Evolutionary conservation across 2,888 invertebrate species (phyloP).

Genomic region (Apamea anceps): DNA sequence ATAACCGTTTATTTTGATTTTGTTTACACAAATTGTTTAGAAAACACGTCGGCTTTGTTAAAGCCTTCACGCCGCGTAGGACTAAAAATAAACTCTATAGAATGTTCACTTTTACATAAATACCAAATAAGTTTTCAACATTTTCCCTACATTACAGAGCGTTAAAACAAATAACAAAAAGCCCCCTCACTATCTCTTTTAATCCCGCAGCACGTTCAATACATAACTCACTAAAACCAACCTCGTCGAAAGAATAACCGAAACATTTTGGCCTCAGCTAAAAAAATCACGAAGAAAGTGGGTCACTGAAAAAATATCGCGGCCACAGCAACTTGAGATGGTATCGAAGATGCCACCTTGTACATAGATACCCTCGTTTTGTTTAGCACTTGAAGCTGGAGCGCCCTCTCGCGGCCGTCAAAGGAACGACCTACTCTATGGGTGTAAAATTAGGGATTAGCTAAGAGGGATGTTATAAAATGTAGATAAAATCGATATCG

Average conservation of each 20-base stretch:
- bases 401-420: slow-evolving; percentile 72
- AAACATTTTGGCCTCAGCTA: slow-evolving; percentile 50
- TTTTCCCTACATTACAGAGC: neutral
- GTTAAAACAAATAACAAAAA: slow-evolving; percentile 14
- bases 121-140: neutral
- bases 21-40: neutral
- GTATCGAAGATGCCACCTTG: slow-evolving; percentile 72
- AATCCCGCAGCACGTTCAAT: slow-evolving; percentile 38
- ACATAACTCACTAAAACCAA: slow-evolving; percentile 35
- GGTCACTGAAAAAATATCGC: slow-evolving; percentile 82
- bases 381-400: slow-evolving; percentile 79
- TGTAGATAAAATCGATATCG: slow-evolving; percentile 36
- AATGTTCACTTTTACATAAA: neutral
- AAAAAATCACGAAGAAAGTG: slow-evolving; percentile 70
- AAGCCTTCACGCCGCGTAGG: neutral
- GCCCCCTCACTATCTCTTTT: neutral
- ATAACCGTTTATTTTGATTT: neutral
- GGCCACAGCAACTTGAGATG: slow-evolving; percentile 76
- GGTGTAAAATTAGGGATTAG: slow-evolving; percentile 66
- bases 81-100: neutral
- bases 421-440: slow-evolving; percentile 70
- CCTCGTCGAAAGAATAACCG: slow-evolving; percentile 35
- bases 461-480: slow-evolving; percentile 41
- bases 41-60: neutral
- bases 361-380: slow-evolving; percentile 78